Evolutionary conservation across 2,113 vertebrate genomes (phyloP), one percentile per base, ranked within the genome.

Genomic region (Hucho hucho): DNA sequence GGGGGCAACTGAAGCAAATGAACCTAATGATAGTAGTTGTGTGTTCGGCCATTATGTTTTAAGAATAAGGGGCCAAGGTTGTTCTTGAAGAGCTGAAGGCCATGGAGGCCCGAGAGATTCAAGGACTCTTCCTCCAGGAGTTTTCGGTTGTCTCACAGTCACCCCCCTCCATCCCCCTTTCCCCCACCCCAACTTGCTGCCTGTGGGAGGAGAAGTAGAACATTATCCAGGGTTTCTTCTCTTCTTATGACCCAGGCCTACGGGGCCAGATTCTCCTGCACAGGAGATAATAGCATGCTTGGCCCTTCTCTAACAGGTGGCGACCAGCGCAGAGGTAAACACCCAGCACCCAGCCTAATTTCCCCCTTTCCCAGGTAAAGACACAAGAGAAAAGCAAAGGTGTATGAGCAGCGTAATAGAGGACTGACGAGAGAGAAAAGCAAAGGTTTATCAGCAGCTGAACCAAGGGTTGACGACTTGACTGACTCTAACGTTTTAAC

Each of bases 231-330:
- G 65, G 70, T 75, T 82, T 73, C 81, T 81, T 65, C 25, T 59
- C 43, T 85, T 93, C 92, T 93, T 92, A 93, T 82, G 75, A 86
- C 86, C 74, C 64, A 80, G 74, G 87, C 92, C 92, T 85, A 87
- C 79, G 79, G 92, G 90, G 83, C 90, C 85, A 89, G 90, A 91
- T 93, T 93, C 91, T 91, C 90, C 79, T 75, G 79, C 64, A 79
- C 67, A 70, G 79, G 76, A 91, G 92, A 90, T 93, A 93, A 93
- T 93, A 91, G 92, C 75, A 93, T 82, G 87, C 89, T 90, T 89
- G 73, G 78, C 79, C 63, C 43, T 69, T 77, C 81, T 78, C 82
- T 85, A 93, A 90, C 93, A 94, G 93, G 92, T 93, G 92, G 90
- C 75, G 81, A 86, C 85, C 85, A 87, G 84, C 73, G 73, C 74